Base-by-base conservation (phyloP, 1,140 invertebrate genomes). In the Heliconius melpomene region DNA sequence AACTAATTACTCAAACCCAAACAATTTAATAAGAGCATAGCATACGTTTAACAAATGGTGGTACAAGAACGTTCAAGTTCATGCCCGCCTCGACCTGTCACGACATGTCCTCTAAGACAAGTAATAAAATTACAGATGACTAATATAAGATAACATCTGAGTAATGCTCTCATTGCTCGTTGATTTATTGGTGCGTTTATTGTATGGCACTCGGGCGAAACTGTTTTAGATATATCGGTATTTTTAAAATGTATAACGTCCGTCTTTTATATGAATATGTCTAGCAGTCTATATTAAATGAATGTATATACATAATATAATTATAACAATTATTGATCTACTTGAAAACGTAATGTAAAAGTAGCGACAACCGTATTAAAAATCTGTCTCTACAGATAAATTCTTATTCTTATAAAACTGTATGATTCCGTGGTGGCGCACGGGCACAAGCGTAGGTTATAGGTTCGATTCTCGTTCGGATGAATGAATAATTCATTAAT, bases 31-130 rank as follows among this genome's bases (percentile, higher is more conserved):
- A 76, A 74, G 23, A 26, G 8, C 57, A 60, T 60, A 81, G 82
- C 86, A 88, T 85, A 80, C 83, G 78, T 78, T 79, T 82, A 87
- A 91, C 89, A 91, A 91, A 93, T 88, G 87, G 80, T 52, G 16
- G 54, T 78, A 74, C 80, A 79, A 83, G 85, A 89, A 86, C 86
- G 88, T 86, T 88, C 88, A 92, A 93, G 92, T 91, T 93, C 90
- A 88, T 79, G 90, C 88, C 88, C 79, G 91, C 84, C 85, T 84
- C 80, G 86, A 92, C 93, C 85, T 85, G 93, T 93, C 91, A 90
- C 86, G 91, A 93, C 93, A 89, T 91, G 91, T 91, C 87, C 88
- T 79, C 82, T 80, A 50, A 77, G 81, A 85, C 86, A 46, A 5
- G 86, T 89, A 84, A 88, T 89, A 84, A 88, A 90, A 90, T 87